phyloP scores from a whole-genome alignment of 1,140 invertebrate genomes.

The Heliconius melpomene region DNA sequence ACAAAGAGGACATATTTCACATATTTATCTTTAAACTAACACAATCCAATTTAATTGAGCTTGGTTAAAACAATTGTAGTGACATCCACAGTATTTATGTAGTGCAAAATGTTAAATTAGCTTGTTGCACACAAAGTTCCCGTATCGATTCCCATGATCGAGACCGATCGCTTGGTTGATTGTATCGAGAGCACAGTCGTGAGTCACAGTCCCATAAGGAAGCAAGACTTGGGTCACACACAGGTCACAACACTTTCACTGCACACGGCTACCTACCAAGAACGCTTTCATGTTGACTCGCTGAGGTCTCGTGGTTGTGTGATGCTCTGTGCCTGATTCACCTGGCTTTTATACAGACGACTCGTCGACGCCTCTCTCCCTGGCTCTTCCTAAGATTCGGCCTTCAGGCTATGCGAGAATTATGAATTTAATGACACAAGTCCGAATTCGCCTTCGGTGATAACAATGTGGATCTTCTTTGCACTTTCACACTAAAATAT shows the following conservation, averaged over 20 bases:
- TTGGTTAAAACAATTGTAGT: neutral
- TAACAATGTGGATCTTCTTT: slow-evolving; percentile 71
- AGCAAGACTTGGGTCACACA: slow-evolving; percentile 58
- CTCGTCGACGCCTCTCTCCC: slow-evolving; percentile 73
- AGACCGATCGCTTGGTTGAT: slow-evolving; percentile 24
- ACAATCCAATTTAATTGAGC: neutral
- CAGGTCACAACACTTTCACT: slow-evolving; percentile 76
- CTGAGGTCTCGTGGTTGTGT: slow-evolving; percentile 75
- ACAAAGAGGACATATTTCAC: slow-evolving; percentile 44
- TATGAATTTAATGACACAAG: slow-evolving; percentile 79
- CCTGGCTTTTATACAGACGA: slow-evolving; percentile 71
- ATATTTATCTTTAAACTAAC: slow-evolving; percentile 15
- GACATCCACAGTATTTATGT: neutral
- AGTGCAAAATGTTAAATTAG: neutral
- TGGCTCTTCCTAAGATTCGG: slow-evolving; percentile 77
- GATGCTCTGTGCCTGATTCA: slow-evolving; percentile 68
- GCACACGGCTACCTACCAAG: slow-evolving; percentile 75
- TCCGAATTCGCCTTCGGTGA: slow-evolving; percentile 74
- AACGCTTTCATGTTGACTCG: slow-evolving; percentile 80
- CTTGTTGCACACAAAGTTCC: slow-evolving; percentile 21
- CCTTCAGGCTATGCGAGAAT: slow-evolving; percentile 77
- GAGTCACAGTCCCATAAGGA: slow-evolving; percentile 59
- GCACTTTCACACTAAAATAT: slow-evolving; percentile 61
- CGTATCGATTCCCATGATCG: slow-evolving; percentile 39
- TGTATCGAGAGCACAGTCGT: slow-evolving; percentile 46